Base-by-base conservation (phyloP, 1,140 invertebrate genomes). In the Kradibia gibbosae region DNA sequence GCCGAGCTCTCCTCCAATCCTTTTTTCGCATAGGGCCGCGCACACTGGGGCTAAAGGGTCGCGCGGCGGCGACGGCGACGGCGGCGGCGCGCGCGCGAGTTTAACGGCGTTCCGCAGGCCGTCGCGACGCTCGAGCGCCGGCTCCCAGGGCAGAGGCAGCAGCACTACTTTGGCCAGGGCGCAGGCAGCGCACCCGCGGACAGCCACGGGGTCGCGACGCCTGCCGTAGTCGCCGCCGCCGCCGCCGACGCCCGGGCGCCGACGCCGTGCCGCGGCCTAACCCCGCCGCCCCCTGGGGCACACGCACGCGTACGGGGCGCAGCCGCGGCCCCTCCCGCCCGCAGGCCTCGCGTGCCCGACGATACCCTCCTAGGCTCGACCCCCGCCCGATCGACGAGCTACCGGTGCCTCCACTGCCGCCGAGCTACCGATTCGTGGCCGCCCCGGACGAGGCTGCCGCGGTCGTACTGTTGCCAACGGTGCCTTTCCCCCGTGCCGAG, bases 81-180 rank as follows among this genome's bases (percentile, higher is more conserved):
- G 62, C 62, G 31, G 78, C 71, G 62, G 80, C 42, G 80, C 57
- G 22, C 78, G 65, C 20, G 78, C 60, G 71, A 45, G 57, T 55
- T 53, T 72, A 55, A 78, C 78, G 3, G 42, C 42, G 62, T 1
- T 36, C 3, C 10, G 39, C 55, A 84, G 82, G 62, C n/a, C 78
- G 74, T 67, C 55, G 67, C 67, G 36, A 57, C 50, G 50, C 8
- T 11, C 42, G 31, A 8, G 82, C 76, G 22, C 55, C 70, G 77
- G 80, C 78, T 79, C 48, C 55, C 73, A 60, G 80, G 78, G 67
- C 65, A 70, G 74, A 73, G 80, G 82, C 82, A 83, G 76, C 50
- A 78, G 60, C 74, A 78, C 65, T 78, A 76, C 85, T 82, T 82
- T 77, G 79, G 42, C 80, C 36, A 42, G 75, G 74, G 45, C n/a